Evolutionary conservation across 2,888 invertebrate genomes (phyloP), one percentile per base, ranked within the genome.

Genomic region (Caenorhabditis sp.): DNA sequence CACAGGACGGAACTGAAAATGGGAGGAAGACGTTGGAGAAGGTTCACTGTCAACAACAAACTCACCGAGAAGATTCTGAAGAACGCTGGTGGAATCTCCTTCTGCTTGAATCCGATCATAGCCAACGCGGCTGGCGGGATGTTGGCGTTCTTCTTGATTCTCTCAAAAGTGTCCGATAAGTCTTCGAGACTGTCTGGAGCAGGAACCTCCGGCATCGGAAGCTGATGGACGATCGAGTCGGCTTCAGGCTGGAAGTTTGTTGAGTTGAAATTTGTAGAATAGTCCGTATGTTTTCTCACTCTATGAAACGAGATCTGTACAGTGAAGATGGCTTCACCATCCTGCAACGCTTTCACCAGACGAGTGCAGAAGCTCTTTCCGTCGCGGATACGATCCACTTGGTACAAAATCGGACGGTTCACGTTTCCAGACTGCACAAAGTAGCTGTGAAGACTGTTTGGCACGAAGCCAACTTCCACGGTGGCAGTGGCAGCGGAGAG

Each of bases 391-490:
- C 92, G 89, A 70, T 93, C 93, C 31, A 93, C 93, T 80, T 92
- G 91, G 85, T 93, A 93, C 47, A 93, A 82, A 31, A 93, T 92
- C 16, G 93, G 93, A 56, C 89, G 88, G 28, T 90, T 82, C 12
- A 87, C 88, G 79, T 89, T 87, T 28, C 88, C 90, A 83, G 92
- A 91, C 59, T 89, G 87, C 31, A 93, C 87, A 83, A 93, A 93
- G 87, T 93, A 93, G 84, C 92, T 92, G 86, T 93, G 93, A 31
- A 93, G 84, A 86, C 93, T 93, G 87, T 93, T 93, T 2, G 92
- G 90, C 75, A 92, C 91, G 61, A 92, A 91, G 44, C 91, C 90
- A 26, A 87, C 82, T 2, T 90, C 90, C 5, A 93, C 92, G n/a
- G 93, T 93, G 28, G 91, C 90, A 19, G 90, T 89, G 19, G 93